Evolutionary conservation across 2,888 invertebrate species (phyloP), one percentile per base, ranked within the genome.

Genomic region (Trilocha varians): DNA sequence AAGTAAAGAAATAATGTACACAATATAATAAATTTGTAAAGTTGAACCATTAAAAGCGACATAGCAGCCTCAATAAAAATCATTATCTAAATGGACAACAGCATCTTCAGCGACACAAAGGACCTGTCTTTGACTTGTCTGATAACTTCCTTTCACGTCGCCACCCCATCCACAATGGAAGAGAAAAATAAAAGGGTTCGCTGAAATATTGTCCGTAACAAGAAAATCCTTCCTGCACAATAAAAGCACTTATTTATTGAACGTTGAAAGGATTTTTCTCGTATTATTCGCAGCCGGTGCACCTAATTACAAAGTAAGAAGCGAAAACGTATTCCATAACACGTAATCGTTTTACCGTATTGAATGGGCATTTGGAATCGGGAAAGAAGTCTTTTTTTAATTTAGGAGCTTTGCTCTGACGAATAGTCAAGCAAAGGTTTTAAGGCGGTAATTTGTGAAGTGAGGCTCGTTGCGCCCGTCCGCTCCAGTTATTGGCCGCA

Each of bases 371-470:
- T 64, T 65, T 56, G 65, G 68, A 70, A 65, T 50, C 52, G 39
- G 34, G 46, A 51, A 58, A 46, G 47, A 55, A 55, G 43, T 52
- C 41, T 50, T 46, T 69, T 70, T 67, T 69, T 60, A 63, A 72
- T 70, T 70, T 68, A 59, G 59, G 53, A 51, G 55, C 57, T 55
- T 66, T 65, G 49, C 63, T 53, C 59, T 69, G 65, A 71, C 64
- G 69, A 70, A 69, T 73, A 67, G 65, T 66, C 62, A 47, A 51
- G 62, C 54, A 61, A 70, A 67, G 62, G 65, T 53, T 73, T 69
- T 59, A 66, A 70, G 66, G 67, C 66, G 67, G 72, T 75, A 78
- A 79, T 78, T 78, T 74, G 75, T 55, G 65, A 75, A 70, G 63
- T 62, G 59, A 54, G 60, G 53, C 61, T 61, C 65, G 68, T 63